Base-by-base conservation (phyloP, 2,113 vertebrate genomes). In the Varanus komodoensis region DNA sequence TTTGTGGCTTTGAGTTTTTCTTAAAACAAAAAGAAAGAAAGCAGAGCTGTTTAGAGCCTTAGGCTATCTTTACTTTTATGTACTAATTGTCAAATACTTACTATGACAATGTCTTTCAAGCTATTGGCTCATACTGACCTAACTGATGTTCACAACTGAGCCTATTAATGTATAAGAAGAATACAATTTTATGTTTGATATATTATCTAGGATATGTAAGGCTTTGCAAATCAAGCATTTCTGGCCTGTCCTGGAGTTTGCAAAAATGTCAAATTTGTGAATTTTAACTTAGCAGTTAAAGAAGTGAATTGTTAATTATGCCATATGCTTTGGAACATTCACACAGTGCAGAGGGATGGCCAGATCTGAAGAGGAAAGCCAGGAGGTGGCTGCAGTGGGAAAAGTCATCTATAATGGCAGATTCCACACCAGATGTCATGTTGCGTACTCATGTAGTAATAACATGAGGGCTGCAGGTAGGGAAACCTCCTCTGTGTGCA, bases 311-410 rank as follows among this genome's bases (percentile, higher is more conserved):
- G 1, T 82, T 82, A 92, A 61, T 69, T 79, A 12, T 67, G 0
- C 19, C 0, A 0, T 81, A 82, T 89, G 44, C 0, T 89, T 52
- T 21, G 1, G 0, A 44, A 27, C 75, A 29, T 6, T 81, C 29
- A 15, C 23, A 27, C 1, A 38, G 12, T n/a, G 4, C 2, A 25
- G 6, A 68, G 29, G 3, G 25, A 21, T 84, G 74, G 48, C 32
- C 9, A 87, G 91, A 90, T 44, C 79, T 73, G 50, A 69, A 90
- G 74, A 87, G 17, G 2, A 87, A 32, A 12, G 50, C 3, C 27
- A 80, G 0, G 8, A 69, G 38, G 82, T 92, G 82, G 0, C 8
- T 82, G 15, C 15, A 84, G 87, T 57, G 54, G 87, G 87, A 0
- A 77, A 29, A 74, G 0, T 0, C 80, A 61, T 50, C 34, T 71